Base-by-base conservation (phyloP, 2,888 invertebrate genomes). In the Tenthredo amoena region DNA sequence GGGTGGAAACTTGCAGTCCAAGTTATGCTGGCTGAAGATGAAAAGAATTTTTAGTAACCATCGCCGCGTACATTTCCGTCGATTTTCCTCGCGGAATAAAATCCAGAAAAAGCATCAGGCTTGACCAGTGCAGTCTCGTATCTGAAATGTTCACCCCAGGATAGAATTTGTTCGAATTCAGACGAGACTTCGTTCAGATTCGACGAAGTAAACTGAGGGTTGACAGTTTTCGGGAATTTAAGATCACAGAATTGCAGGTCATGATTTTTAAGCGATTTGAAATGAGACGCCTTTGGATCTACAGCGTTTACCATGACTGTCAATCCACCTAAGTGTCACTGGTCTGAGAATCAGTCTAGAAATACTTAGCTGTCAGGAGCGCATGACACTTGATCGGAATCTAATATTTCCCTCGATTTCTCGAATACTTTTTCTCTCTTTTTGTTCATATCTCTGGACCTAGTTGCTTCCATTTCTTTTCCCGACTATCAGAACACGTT, bases 251-350 rank as follows among this genome's bases (percentile, higher is more conserved):
- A 50, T 31, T 77, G 77, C 77, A 55, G 50, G 37, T 77, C 77
- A 77, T 34, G 77, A 77, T 77, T 77, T 77, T 77, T 77, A 77
- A 77, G 50, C 31, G 77, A 31, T 50, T 68, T 15, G 34, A 34
- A 68, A 1, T 26, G 2, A 21, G 21, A 50, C 40, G 68, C 7
- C 18, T 34, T 34, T 55, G 15, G n/a, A 50, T 18, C 77, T 26
- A 7, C 68, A 15, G 15, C 6, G 12, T 12, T 34, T 34, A 68
- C 18, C 34, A 34, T 68, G 18, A 68, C 68, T 34, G 68, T 68
- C 68, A 34, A 34, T 34, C 4, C 9, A 34, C 31, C 31, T 15
- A 12, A 31, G n/a, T 62, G 62, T 26, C 62, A 62, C 21, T n/a
- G 62, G 31, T 34, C 68, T 18, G 34, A 68, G 10, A 68, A 68